Evolutionary conservation across 2,888 invertebrate genomes (phyloP), one percentile per base, ranked within the genome.

Genomic region (Thymelicus lineola): DNA sequence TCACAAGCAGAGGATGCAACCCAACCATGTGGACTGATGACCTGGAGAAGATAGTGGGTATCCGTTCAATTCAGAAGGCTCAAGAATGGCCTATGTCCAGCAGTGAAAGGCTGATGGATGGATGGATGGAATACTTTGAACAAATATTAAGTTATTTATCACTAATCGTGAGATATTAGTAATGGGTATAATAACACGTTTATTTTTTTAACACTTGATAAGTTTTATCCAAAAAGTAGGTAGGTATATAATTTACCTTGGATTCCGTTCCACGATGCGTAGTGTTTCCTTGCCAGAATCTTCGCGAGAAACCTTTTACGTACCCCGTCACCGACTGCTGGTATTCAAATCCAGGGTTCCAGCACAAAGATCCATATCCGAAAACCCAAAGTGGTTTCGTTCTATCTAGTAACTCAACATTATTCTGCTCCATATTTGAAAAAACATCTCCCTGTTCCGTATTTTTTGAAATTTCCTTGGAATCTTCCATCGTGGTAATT

Each of bases 331-430:
- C 91, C 71, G 97, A 96, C 80, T 96, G 95, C 79, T 96, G 95
- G 85, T 96, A 98, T 66, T 96, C 96, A 86, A 99, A 99, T 65
- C 99, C 98, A 0, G 98, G 98, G 89, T 97, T 96, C 99, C 99
- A 99, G 89, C 98, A 97, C 62, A 99, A 89, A 0, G 98, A 98
- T 5, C 99, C 99, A 81, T 99, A 99, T 0, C 98, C 99, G 84
- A 99, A 99, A 36, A 99, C 95, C 98, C 98, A 99, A 83, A 97
- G 86, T 20, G 94, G 92, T 71, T 94, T 94, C 62, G 86, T 92
- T 75, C 89, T 85, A 63, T 74, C 79, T 48, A 77, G 83, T 65
- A 78, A 76, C 62, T 86, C 86, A 62, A 80, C 80, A 38, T 72
- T 74, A 46, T 71, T 73, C 70, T 76, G 74, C 62, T 77, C 75